Percentiles rank a stretch among this genome's conserved stretches.
These are phyloP conservation scores for Hypselothyrea guttata DNA, from an alignment of 2,888 invertebrate genomes.

Conservation along the genomic window DNA sequence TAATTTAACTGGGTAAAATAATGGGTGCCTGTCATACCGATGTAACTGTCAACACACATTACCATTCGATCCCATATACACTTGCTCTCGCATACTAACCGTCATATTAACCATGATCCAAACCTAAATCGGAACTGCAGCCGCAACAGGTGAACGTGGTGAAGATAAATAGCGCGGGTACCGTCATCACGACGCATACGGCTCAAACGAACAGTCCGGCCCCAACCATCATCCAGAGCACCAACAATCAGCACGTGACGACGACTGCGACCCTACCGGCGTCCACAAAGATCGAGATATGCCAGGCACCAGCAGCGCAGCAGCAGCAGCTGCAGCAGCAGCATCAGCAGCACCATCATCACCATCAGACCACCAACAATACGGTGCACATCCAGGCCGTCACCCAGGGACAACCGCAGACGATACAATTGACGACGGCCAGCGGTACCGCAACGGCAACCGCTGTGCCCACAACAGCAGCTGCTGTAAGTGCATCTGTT, in stretches of 20 bases:
- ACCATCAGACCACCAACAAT: constrained; percentile 46
- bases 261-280: constrained; percentile 79
- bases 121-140: constrained; percentile 25
- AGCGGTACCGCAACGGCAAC: constrained; percentile 67
- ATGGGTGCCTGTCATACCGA: no score
- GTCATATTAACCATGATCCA: constrained; percentile 10
- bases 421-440: constrained; percentile 62
- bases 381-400: constrained; percentile 64
- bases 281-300: constrained; percentile 81
- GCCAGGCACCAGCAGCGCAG: constrained; percentile 75
- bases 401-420: constrained; percentile 55
- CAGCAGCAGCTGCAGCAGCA: constrained; percentile 60
- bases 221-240: constrained; percentile 80
- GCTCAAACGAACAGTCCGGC: constrained; percentile 71
- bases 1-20: no score
- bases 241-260: constrained; percentile 80
- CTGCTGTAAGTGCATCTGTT: constrained; percentile 62
- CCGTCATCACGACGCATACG: constrained; percentile 80
- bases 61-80: constrained; percentile 5
- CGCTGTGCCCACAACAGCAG: constrained; percentile 66
- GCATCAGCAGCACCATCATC: constrained; percentile 38
- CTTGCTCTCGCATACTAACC: constrained; percentile 7
- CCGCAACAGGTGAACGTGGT: constrained; percentile 81
- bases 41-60: background rate
- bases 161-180: constrained; percentile 82